A percentile compares a stretch with the other conserved stretches of the same genome.
Conservation (phyloP, 2,888 invertebrate genomes). For the Drosophila yooni region DNA sequence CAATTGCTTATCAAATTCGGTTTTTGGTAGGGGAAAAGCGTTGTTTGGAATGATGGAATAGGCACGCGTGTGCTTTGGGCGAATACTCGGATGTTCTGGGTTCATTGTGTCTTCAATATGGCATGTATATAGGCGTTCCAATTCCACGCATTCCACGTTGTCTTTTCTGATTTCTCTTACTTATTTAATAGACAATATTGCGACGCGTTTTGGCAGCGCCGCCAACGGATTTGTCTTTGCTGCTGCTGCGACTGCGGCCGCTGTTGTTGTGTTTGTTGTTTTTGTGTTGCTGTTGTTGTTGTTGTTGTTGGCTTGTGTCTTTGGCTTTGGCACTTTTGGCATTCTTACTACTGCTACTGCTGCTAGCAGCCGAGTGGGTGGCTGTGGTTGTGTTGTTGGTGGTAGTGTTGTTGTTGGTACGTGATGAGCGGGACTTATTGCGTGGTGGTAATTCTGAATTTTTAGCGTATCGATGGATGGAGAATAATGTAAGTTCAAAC, state of each 20-base stretch:
- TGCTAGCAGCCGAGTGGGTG: conserved; percentile 52
- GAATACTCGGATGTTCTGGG: conserved; percentile 2
- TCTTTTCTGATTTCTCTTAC: neutral
- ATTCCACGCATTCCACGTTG: conserved; percentile 32
- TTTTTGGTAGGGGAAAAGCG: conserved; percentile 26
- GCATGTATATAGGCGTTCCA: conserved; percentile 37
- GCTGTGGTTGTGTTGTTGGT: conserved; percentile 59
- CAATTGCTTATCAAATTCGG: conserved; percentile 50
- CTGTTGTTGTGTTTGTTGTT: conserved; percentile 52
- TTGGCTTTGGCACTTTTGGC: conserved; percentile 77
- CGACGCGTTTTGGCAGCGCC: conserved; percentile 69
- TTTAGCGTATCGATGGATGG: conserved; percentile 39
- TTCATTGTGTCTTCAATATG: conserved; percentile 19
- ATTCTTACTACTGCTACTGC: conserved; percentile 61
- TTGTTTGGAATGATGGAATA: conserved; percentile 38
- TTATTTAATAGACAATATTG: conserved; percentile 79
- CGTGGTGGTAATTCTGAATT: conserved; percentile 80
- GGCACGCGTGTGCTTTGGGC: conserved; percentile 1
- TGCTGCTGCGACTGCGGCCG: conserved; percentile 70
- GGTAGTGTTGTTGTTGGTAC: conserved; percentile 69
- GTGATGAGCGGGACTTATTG: conserved; percentile 83
- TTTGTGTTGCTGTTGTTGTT: conserved; percentile 49
- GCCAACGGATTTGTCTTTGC: conserved; percentile 67
- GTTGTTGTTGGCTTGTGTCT: conserved; percentile 60
- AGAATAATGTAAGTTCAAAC: conserved; percentile 13